These are phyloP conservation scores for Xanthia togata DNA, from an alignment of 2,888 invertebrate species.

Conservation along the genomic window DNA sequence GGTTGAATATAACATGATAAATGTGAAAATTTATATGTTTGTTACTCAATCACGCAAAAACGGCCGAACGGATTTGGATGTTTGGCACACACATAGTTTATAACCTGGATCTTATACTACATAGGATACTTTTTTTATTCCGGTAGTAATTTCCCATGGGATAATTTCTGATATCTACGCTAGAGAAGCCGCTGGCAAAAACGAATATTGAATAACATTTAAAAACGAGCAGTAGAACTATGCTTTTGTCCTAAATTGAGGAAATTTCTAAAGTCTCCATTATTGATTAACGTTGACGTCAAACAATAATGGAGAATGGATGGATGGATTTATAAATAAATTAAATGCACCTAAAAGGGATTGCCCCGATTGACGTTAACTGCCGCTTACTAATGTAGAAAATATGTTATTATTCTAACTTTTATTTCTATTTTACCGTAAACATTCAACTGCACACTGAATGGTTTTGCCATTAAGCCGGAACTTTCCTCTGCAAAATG, in stretches of 20 bases:
- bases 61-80: too few relatives aligned
- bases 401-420: constrained; percentile 41
- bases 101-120: too few relatives aligned
- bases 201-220: neutral
- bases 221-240: neutral
- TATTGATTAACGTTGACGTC: neutral
- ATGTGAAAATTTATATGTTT: too few relatives aligned
- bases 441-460: constrained; percentile 31
- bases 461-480: constrained; percentile 6
- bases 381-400: constrained; percentile 27
- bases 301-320: too few relatives aligned
- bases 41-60: too few relatives aligned
- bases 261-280: constrained; percentile 13
- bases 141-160: too few relatives aligned
- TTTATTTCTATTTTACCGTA: constrained; percentile 35
- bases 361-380: neutral
- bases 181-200: too few relatives aligned
- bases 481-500: constrained; percentile 34
- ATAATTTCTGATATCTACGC: too few relatives aligned
- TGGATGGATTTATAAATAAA: constrained; percentile 29
- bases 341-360: neutral
- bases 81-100: neutral
- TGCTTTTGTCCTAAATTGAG: neutral
- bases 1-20: too few relatives aligned
- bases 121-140: too few relatives aligned